Evolutionary conservation across 1,140 invertebrate genomes (phyloP).

Genomic region (Drosophila sp.): DNA sequence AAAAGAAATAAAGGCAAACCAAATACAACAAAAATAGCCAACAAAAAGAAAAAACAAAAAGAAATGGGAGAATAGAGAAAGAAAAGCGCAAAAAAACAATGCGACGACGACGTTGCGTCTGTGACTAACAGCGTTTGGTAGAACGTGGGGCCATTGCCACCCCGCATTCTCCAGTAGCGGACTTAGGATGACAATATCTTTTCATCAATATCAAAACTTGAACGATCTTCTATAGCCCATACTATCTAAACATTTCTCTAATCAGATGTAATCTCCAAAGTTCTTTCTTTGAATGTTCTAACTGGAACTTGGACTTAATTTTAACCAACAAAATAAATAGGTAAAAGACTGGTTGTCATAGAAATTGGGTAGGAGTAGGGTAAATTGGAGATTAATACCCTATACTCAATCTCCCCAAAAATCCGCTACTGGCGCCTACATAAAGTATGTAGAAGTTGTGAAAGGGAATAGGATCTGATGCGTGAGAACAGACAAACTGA

Average conservation of each 20-base stretch:
- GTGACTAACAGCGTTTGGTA: constrained; percentile 67
- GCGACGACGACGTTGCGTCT: constrained; percentile 68
- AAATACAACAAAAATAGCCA: constrained; percentile 34
- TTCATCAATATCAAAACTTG: too few relatives aligned
- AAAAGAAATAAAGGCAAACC: constrained; percentile 68
- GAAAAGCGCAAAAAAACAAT: constrained; percentile 64
- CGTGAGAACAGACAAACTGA: constrained; percentile 60
- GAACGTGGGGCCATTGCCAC: background rate
- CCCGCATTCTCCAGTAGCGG: background rate
- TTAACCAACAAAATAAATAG: too few relatives aligned
- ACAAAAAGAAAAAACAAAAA: constrained; percentile 30
- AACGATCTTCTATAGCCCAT: too few relatives aligned
- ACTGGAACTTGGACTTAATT: too few relatives aligned
- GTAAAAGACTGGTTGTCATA: too few relatives aligned
- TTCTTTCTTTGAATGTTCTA: too few relatives aligned
- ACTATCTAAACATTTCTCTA: too few relatives aligned
- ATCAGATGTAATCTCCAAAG: too few relatives aligned
- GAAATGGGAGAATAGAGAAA: constrained; percentile 37
- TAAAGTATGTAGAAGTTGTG: background rate
- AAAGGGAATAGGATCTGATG: constrained; percentile 20
- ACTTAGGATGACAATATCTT: background rate
- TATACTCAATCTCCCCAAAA: background rate
- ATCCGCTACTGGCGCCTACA: background rate
- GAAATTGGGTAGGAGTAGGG: too few relatives aligned
- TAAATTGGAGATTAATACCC: too few relatives aligned